A percentile compares a stretch with the other conserved stretches of the same genome.
Conservation (phyloP, 2,113 vertebrate species). For the Chamaea fasciata region DNA sequence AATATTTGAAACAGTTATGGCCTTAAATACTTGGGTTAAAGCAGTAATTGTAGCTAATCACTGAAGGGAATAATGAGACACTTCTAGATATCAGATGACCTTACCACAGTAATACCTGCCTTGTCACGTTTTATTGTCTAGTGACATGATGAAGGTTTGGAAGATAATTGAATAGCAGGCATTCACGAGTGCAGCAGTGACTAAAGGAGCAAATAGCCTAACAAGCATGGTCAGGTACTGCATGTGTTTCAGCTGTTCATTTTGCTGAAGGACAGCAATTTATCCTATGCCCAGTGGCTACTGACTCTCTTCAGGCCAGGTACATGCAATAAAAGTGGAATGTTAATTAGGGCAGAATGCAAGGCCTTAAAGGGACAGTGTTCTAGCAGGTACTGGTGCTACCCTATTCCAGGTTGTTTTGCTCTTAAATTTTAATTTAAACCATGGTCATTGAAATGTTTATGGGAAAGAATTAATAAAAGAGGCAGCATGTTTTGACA, state of each 20-base stretch:
- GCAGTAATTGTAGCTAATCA: constrained; percentile 45
- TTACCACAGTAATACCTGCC: constrained; percentile 28
- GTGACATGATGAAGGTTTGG: constrained; percentile 24
- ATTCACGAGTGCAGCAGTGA: not conserved
- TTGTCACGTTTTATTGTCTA: constrained; percentile 52
- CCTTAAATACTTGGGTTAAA: constrained; percentile 15
- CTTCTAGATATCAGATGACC: constrained; percentile 41
- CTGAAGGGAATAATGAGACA: constrained; percentile 36
- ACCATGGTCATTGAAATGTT: not conserved
- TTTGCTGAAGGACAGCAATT: constrained; percentile 77
- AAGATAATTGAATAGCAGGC: constrained; percentile 53
- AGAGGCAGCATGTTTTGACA: not conserved
- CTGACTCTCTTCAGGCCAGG: constrained; percentile 47
- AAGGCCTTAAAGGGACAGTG: constrained; percentile 62
- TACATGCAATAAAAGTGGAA: constrained; percentile 70
- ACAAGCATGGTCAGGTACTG: constrained; percentile 69
- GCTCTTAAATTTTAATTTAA: constrained; percentile 21
- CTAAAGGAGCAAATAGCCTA: constrained; percentile 65
- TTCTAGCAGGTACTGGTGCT: not conserved
- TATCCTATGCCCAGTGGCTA: constrained; percentile 65
- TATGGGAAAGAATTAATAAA: constrained; percentile 4
- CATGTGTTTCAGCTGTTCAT: constrained; percentile 63
- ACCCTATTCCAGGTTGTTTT: not conserved
- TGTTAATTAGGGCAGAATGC: constrained; percentile 66
- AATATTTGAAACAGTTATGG: not conserved